These are phyloP conservation scores for Acleris holmiana DNA, from an alignment of 2,888 invertebrate genomes.

Conservation along the genomic window DNA sequence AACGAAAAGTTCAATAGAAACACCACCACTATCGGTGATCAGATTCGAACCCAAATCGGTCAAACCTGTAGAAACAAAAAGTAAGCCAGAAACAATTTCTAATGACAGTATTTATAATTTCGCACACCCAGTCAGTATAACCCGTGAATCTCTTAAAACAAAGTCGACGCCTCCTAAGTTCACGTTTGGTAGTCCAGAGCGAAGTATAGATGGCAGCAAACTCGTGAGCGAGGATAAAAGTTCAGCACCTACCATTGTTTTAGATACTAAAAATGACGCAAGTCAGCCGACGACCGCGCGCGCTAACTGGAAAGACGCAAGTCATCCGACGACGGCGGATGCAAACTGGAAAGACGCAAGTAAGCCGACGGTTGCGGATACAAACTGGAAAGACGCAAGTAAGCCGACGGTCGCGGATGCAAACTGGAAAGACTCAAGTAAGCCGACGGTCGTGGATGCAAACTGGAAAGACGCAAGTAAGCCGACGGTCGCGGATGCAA, in stretches of 20 bases:
- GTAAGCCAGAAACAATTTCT: slow-evolving; percentile 46
- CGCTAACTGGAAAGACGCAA: slow-evolving; percentile 26
- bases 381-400: slow-evolving; percentile 43
- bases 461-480: too few relatives aligned
- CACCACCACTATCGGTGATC: slow-evolving; percentile 20
- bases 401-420: slow-evolving; percentile 31
- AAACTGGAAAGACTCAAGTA: slow-evolving; percentile 38
- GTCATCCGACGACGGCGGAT: slow-evolving; percentile 26
- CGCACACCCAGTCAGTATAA: slow-evolving; percentile 58
- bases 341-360: slow-evolving; percentile 43
- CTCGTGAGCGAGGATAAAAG: slow-evolving; percentile 41
- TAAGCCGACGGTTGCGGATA: slow-evolving; percentile 27
- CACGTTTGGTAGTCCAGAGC: slow-evolving; percentile 60
- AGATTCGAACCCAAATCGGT: slow-evolving; percentile 18
- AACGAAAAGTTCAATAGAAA: slow-evolving; percentile 26
- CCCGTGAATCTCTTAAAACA: slow-evolving; percentile 44
- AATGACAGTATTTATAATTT: slow-evolving; percentile 55
- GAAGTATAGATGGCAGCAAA: slow-evolving; percentile 48
- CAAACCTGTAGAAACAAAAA: slow-evolving; percentile 37
- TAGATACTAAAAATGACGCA: slow-evolving; percentile 44
- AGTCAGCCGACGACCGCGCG: slow-evolving; percentile 12
- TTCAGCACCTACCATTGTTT: slow-evolving; percentile 44
- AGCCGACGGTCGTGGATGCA: slow-evolving; percentile 33
- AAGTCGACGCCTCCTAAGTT: slow-evolving; percentile 48
- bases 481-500: too few relatives aligned